Conservation (phyloP, 2,888 invertebrate species). For the Cerceris ruficornis region DNA sequence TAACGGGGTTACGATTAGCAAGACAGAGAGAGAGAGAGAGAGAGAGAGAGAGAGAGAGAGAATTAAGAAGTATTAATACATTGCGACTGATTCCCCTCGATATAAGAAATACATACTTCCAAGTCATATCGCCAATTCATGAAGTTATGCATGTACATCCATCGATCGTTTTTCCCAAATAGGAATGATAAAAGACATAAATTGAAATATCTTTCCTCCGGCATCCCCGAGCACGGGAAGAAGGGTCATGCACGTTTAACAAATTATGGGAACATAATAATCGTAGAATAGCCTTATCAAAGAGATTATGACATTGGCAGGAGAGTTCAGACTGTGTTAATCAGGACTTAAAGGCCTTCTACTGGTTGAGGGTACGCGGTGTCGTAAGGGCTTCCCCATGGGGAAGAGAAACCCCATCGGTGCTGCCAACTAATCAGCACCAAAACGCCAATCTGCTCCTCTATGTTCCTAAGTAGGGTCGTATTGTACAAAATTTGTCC, state of each 20-base stretch:
- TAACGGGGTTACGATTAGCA: no score
- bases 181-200: not conserved
- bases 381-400: conserved; percentile 72
- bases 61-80: no score
- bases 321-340: conserved; percentile 73
- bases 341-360: conserved; percentile 76
- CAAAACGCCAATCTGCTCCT: conserved; percentile 68
- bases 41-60: no score
- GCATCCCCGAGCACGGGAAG: not conserved
- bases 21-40: no score
- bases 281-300: conserved; percentile 71
- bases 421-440: conserved; percentile 78
- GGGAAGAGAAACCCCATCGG: conserved; percentile 73
- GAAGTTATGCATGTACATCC: not conserved
- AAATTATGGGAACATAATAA: conserved; percentile 64
- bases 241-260: conserved; percentile 1
- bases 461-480: conserved; percentile 28
- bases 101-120: no score
- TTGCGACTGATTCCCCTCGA: no score
- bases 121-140: no score
- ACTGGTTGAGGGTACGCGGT: conserved; percentile 65
- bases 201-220: not conserved
- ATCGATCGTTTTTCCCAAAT: not conserved
- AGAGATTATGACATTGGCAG: conserved; percentile 72
- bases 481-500: conserved; percentile 41